Base-by-base conservation (phyloP, 2,888 invertebrate species). In the Lissocephala sabroskyi region DNA sequence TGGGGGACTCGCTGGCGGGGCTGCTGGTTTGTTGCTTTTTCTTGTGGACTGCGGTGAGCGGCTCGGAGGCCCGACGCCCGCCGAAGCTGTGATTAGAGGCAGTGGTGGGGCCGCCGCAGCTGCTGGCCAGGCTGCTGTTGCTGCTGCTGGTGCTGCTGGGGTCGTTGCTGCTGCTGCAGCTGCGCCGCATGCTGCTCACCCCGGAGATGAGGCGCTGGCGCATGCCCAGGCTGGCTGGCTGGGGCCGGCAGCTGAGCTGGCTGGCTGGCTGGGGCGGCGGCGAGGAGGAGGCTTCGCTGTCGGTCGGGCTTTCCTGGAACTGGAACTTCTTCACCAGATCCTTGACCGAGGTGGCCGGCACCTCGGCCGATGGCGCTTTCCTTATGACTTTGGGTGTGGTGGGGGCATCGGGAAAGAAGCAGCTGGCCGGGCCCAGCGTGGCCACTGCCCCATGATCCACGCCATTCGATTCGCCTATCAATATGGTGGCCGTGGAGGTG, bases 371-470 rank as follows among this genome's bases (percentile, higher is more conserved):
- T 61, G 87, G 87, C 28, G 88, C 87, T 74, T 89, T 89, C 77
- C 89, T 87, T 55, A 88, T 88, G 66, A 89, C 89, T 86, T 89
- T 89, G 68, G 89, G 89, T 59, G 89, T 89, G 79, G 89, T 89
- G 65, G 89, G 89, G 41, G 89, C 89, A 82, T 88, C 89, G 58
- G 88, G 88, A 82, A 86, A 88, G 56, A 89, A 86, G 57, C 87
- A 78, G 39, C 58, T 56, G 3, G 49, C 40, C 19, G 18, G 18
- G 7, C 7, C 26, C 17, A 77, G 42, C 13, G 67, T 77, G 41
- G 71, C 57, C 52, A 78, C 71, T n/a, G n/a, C n/a, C n/a, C n/a
- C n/a, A n/a, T n/a, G n/a, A n/a, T n/a, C n/a, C n/a, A n/a, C n/a
- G 41, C 77, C 67, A 9, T 64, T 74, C 13, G 76, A 51, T 40